Conservation (phyloP, 2,888 invertebrate genomes). For the Sylvicola cinctus region DNA sequence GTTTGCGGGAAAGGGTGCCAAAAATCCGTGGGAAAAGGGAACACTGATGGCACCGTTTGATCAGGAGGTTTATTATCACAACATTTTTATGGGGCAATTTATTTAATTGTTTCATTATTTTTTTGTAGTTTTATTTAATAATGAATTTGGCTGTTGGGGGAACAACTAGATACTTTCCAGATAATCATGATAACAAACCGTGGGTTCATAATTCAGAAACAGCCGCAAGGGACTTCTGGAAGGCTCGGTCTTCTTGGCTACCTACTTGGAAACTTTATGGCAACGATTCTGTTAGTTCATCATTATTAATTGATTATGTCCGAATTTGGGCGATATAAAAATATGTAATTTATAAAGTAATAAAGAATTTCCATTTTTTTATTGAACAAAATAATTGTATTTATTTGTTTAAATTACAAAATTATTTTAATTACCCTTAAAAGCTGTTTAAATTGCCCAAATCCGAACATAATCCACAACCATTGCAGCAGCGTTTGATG, state of each 20-base stretch:
- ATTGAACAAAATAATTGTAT: too few relatives aligned
- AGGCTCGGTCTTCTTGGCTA: slow-evolving; percentile 30
- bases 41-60: slow-evolving; percentile 20
- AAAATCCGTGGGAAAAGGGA: slow-evolving; percentile 11
- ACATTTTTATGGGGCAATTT: too few relatives aligned
- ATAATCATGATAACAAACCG: slow-evolving; percentile 31
- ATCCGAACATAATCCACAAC: slow-evolving; percentile 4
- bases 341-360: too few relatives aligned
- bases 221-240: slow-evolving; percentile 42
- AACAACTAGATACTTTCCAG: slow-evolving; percentile 36
- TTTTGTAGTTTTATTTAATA: slow-evolving; percentile 35
- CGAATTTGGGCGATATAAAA: slow-evolving; percentile 37
- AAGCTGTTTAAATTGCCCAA: slow-evolving; percentile 4
- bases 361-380: too few relatives aligned
- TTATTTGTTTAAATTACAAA: too few relatives aligned
- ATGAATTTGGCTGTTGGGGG: slow-evolving; percentile 49
- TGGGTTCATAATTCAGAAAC: slow-evolving; percentile 17
- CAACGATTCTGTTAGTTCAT: slow-evolving; percentile 31
- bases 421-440: too few relatives aligned
- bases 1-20: slow-evolving; percentile 17
- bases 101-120: slow-evolving; percentile 4
- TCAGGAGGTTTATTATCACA: too few relatives aligned
- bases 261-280: slow-evolving; percentile 32
- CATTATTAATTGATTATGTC: slow-evolving; percentile 45
- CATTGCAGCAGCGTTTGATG: slow-evolving; percentile 4